Evolutionary conservation across 1,140 invertebrate genomes (phyloP), one percentile per base, ranked within the genome.

Genomic region (Camponotus floridanus): DNA sequence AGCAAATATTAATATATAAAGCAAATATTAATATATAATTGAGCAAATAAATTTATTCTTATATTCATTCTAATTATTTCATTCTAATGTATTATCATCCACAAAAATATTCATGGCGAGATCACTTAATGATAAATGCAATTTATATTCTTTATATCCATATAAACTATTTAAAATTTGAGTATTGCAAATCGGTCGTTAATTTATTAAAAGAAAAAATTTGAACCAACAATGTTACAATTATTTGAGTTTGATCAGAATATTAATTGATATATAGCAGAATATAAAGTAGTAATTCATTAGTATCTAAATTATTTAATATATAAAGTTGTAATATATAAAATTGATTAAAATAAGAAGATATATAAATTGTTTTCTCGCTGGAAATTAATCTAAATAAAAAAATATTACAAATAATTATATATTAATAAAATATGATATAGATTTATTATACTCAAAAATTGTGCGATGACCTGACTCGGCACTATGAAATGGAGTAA

Each of bases 91-190:
- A 5, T 51, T 31, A 4, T 71, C 68, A 15, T 71, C n/a, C 5
- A 71, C 39, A 3, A 71, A 90, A 36, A 15, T 65, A 65, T 65
- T 18, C 33, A 33, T n/a, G 4, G 57, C 21, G 21, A 21, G 9
- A 9, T 61, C 9, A 21, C 39, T 18, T 1, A 18, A 36, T 7
- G 62, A 36, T 65, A 65, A 39, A n/a, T 65, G 15, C 18, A 65
- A 8, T 39, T 18, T 39, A 65, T 64, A 64, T 21, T 8, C 1
- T 1, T 26, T 26, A 26, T 26, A 26, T 26, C 26, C 26, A 26
- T 26, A 6, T 61, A 26, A 61, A 61, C 57, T 26, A 21, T 61
- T 61, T 2, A 61, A 26, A 26, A 26, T 21, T 26, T 61, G 57
- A 21, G 9, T 26, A 42, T 9, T 2, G 8, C 8, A 42, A 42